Conservation (phyloP, 2,797 vertebrate species). For the Trachops cirrhosus region DNA sequence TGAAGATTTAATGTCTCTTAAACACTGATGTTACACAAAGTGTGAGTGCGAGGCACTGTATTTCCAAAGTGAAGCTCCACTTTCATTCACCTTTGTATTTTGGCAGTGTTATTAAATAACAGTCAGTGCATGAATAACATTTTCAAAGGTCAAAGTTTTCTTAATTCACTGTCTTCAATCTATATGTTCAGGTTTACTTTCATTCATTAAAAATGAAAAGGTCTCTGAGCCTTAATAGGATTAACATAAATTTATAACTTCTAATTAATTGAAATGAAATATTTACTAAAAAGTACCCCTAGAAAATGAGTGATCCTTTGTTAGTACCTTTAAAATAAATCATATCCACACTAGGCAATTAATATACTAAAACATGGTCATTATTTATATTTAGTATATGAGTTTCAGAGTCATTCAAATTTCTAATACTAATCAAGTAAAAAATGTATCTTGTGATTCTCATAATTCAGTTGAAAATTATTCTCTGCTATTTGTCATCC, state of each 20-base stretch:
- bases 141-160: slow-evolving; percentile 6
- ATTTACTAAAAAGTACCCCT: background rate
- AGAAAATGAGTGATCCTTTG: background rate
- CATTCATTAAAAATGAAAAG: slow-evolving; percentile 23
- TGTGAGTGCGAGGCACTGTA: background rate
- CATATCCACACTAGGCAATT: background rate
- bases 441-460: background rate
- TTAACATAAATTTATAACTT: background rate
- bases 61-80: background rate
- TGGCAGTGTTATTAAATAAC: background rate
- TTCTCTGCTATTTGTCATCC: background rate
- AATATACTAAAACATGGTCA: background rate
- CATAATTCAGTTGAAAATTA: background rate
- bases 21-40: background rate
- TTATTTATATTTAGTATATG: background rate
- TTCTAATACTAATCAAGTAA: slow-evolving; percentile 1
- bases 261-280: slow-evolving; percentile 10
- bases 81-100: background rate
- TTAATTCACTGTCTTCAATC: background rate
- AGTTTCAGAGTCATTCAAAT: background rate
- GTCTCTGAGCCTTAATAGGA: background rate
- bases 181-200: background rate
- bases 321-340: background rate
- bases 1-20: background rate
- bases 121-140: background rate